Conservation (phyloP, 2,797 vertebrate species). For the Sebastes hubbsi region DNA sequence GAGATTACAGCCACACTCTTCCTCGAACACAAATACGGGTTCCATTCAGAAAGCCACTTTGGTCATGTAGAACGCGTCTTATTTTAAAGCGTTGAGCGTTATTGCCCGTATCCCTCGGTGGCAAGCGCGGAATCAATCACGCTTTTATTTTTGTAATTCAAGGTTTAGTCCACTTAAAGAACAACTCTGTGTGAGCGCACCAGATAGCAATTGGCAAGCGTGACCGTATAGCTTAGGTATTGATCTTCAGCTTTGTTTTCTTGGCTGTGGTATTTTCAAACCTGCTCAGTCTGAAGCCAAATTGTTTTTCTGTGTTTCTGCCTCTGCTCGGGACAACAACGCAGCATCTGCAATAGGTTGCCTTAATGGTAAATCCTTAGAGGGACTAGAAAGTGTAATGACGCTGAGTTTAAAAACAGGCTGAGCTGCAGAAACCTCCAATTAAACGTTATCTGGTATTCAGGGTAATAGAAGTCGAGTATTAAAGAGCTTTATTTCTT, state of each 20-base stretch:
- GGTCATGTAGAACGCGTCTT: constrained; percentile 38
- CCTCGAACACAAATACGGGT: constrained; percentile 10
- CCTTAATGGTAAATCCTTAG: constrained; percentile 4
- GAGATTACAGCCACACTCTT: constrained; percentile 43
- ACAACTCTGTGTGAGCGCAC: constrained; percentile 30
- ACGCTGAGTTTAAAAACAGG: neutral
- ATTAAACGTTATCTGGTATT: constrained; percentile 2
- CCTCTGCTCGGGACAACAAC: neutral
- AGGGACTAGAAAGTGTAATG: constrained; percentile 17
- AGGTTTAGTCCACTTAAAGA: constrained; percentile 51
- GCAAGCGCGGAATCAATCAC: constrained; percentile 56
- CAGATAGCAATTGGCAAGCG: constrained; percentile 29
- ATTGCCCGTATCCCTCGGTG: constrained; percentile 36
- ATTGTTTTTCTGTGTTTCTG: constrained; percentile 39
- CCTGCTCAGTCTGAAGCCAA: constrained; percentile 36
- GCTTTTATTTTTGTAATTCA: constrained; percentile 59
- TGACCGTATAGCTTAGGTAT: constrained; percentile 40
- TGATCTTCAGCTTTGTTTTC: constrained; percentile 65
- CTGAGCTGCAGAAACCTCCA: constrained; percentile 1
- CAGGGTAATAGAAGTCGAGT: neutral
- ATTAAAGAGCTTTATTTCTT: neutral
- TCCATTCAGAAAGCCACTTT: constrained; percentile 38
- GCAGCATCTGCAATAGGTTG: neutral
- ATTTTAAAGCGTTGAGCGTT: constrained; percentile 41
- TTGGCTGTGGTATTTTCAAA: constrained; percentile 50